phyloP scores from a whole-genome alignment of 1,140 invertebrate genomes.

The Brachionus rubens region DNA sequence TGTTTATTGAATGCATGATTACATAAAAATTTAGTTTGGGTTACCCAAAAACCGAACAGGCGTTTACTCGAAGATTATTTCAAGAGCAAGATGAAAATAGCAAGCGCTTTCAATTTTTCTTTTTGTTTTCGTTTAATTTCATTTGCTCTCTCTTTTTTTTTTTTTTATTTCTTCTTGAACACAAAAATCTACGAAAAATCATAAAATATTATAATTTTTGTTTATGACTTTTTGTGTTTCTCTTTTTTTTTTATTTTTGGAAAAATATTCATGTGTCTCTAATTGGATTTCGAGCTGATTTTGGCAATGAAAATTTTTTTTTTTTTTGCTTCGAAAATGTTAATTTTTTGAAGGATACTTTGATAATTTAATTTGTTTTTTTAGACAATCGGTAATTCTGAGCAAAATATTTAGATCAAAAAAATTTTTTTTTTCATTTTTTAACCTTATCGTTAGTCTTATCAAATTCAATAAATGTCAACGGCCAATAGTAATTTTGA shows the following conservation, averaged over 20 bases:
- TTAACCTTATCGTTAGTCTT: too few relatives aligned
- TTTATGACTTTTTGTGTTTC: slow-evolving; percentile 22
- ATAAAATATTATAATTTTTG: slow-evolving; percentile 42
- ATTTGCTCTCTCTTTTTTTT: too few relatives aligned
- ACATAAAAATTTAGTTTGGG: neutral
- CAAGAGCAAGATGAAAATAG: too few relatives aligned
- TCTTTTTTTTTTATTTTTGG: neutral
- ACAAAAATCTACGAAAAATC: slow-evolving; percentile 20
- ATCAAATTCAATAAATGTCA: neutral
- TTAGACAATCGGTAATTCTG: too few relatives aligned
- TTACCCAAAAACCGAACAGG: neutral
- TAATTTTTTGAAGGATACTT: too few relatives aligned
- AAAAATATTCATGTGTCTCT: slow-evolving; percentile 22
- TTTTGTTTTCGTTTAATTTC: too few relatives aligned
- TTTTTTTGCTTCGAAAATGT: too few relatives aligned
- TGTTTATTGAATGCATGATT: too few relatives aligned
- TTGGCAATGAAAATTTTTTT: too few relatives aligned
- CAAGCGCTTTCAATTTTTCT: slow-evolving; percentile 8
- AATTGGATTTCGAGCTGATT: too few relatives aligned
- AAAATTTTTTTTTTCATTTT: neutral
- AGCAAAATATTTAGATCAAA: neutral
- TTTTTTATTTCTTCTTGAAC: neutral
- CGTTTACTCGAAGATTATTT: too few relatives aligned
- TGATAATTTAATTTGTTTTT: too few relatives aligned
- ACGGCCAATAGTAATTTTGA: slow-evolving; percentile 35